A percentile compares a stretch with the other conserved stretches of the same genome.
Evolutionary conservation across 2,113 vertebrate genomes (phyloP).

Genomic region (Cebus imitator): DNA sequence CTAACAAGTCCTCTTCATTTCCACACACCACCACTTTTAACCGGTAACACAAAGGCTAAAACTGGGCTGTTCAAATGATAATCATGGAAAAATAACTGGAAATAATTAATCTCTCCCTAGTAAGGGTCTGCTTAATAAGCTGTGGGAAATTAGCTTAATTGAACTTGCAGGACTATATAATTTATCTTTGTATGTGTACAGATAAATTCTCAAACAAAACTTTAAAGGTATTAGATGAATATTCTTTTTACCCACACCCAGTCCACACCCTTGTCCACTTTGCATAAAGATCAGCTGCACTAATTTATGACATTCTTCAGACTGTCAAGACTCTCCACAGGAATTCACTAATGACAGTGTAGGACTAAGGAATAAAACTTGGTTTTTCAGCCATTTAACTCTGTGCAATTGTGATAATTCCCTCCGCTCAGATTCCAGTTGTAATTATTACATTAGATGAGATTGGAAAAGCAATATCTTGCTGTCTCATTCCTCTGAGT

Average conservation of each 20-base stretch:
- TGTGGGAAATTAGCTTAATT: neutral
- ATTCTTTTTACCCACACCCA: neutral
- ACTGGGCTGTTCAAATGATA: neutral
- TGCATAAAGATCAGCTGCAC: neutral
- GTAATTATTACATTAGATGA: neutral
- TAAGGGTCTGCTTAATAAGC: neutral
- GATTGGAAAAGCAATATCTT: neutral
- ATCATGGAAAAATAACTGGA: neutral
- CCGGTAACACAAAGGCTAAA: neutral
- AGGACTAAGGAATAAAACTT: neutral
- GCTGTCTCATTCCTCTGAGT: neutral
- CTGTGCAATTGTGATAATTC: neutral
- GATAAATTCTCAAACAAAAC: neutral
- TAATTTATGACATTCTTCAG: neutral
- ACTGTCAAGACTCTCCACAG: neutral
- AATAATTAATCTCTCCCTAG: neutral
- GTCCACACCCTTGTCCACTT: neutral
- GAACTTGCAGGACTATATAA: neutral
- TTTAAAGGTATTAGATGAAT: slow-evolving; percentile 13
- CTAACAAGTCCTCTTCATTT: neutral
- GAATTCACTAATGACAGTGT: neutral
- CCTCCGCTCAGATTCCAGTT: neutral
- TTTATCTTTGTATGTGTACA: neutral
- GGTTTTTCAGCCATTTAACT: neutral
- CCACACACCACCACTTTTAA: neutral